Evolutionary conservation across 2,113 vertebrate species (phyloP), one percentile per base, ranked within the genome.

Genomic region (Bucco capensis): DNA sequence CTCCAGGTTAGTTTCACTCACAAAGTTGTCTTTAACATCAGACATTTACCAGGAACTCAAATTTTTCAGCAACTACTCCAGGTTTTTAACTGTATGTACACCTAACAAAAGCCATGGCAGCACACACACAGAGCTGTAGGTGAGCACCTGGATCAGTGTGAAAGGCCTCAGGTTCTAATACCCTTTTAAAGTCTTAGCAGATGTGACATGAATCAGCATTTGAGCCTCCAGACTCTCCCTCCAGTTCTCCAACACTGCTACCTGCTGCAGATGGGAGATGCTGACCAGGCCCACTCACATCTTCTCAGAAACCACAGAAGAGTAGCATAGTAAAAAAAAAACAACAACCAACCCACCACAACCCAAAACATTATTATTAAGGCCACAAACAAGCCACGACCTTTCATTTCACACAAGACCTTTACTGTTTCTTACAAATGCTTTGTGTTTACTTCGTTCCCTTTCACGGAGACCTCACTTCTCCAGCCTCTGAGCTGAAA

Each of bases 181-280:
- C 6, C 15, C 40, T 56, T 79, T 58, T 19, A 67, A 57, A 51
- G n/a, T n/a, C 31, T 35, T 2, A 0, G 28, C 38, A 65, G 49
- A 74, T n/a, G 25, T 28, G 74, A 37, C 22, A 82, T 53, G 19
- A 82, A 91, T 18, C 28, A 71, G 38, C 51, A 58, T 28, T 31
- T 47, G 24, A 78, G 37, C 30, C n/a, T 62, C 24, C 19, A 78
- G 75, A 91, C 18, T 53, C 1, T 86, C 53, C 6, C 31, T 90
- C 28, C 81, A 75, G 49, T 27, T 72, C 35, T 79, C 47, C 50
- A 33, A 4, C 11, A 33, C 7, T 72, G 62, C 13, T 3, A 16
- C 22, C 62, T 58, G 65, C 33, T 56, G 50, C 50, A 0, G 2
- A 21, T 0, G 13, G 0, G 7, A 38, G 31, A 2, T 62, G 49